Percentiles rank a stretch among this genome's conserved stretches.
Evolutionary conservation across 1,140 invertebrate species (phyloP).

Genomic region (Laupala kohalensis): DNA sequence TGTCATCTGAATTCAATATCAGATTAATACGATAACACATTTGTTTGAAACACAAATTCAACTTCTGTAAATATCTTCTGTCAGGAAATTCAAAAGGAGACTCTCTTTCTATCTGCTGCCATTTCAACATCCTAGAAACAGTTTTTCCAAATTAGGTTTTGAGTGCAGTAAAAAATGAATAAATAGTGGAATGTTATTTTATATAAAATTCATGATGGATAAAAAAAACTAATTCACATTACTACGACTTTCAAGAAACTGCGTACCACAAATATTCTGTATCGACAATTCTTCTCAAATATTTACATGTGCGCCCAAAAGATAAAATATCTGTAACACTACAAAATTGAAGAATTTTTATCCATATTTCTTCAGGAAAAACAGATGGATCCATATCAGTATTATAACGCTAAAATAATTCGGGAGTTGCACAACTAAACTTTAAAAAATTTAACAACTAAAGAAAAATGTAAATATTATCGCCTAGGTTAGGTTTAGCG

Average conservation of each 20-base stretch:
- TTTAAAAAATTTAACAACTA: too few species aligned
- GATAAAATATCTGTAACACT: conserved; percentile 35
- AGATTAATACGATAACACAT: conserved; percentile 33
- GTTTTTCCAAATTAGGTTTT: conserved; percentile 1
- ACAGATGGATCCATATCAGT: conserved; percentile 32
- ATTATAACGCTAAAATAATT: too few species aligned
- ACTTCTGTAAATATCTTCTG: conserved; percentile 29
- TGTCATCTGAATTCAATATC: conserved; percentile 29
- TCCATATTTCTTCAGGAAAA: conserved; percentile 35
- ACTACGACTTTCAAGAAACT: conserved; percentile 12
- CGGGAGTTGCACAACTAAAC: too few species aligned
- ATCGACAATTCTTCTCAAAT: conserved; percentile 31
- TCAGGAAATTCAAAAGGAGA: conserved; percentile 32
- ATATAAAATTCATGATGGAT: conserved; percentile 1
- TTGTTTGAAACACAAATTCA: conserved; percentile 31
- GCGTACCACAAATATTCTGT: conserved; percentile 34
- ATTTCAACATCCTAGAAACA: conserved; percentile 21
- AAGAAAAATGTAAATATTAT: too few species aligned
- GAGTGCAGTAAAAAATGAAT: too few species aligned
- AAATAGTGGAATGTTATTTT: neutral
- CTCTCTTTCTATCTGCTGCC: conserved; percentile 30
- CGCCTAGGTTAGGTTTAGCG: too few species aligned
- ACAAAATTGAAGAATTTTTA: conserved; percentile 33
- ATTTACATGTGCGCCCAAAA: conserved; percentile 33
- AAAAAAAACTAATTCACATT: neutral